Conservation (phyloP, 2,797 vertebrate genomes). For the Syngnathus rostellatus region DNA sequence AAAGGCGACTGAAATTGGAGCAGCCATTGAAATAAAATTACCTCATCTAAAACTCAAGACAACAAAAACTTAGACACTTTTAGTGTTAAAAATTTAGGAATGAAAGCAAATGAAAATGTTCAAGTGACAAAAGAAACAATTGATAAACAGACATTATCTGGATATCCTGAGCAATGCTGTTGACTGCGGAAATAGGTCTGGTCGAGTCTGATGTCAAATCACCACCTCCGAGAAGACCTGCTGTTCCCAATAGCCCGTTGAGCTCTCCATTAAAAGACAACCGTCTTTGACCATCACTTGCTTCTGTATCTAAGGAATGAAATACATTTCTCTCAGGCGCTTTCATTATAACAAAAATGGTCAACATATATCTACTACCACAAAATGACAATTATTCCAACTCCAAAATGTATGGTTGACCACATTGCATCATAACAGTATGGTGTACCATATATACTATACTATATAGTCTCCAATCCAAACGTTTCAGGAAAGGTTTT, state of each 20-base stretch:
- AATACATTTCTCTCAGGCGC: neutral
- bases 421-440: neutral
- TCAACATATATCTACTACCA: neutral
- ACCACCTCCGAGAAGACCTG: constrained; percentile 69
- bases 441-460: neutral
- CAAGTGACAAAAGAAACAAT: neutral
- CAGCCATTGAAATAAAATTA: neutral
- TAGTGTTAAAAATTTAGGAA: neutral
- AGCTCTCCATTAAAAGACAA: constrained; percentile 87
- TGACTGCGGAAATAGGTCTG: constrained; percentile 67
- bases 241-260: constrained; percentile 86
- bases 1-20: constrained; percentile 72
- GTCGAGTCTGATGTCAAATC: constrained; percentile 70
- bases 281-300: constrained; percentile 72
- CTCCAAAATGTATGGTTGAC: neutral
- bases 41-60: neutral
- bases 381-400: neutral
- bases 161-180: constrained; percentile 74
- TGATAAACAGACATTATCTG: constrained; percentile 84
- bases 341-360: neutral
- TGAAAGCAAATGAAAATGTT: neutral
- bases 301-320: constrained; percentile 57
- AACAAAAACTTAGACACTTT: neutral
- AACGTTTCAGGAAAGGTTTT: neutral
- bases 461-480: neutral